Evolutionary conservation across 2,113 vertebrate genomes (phyloP).

Genomic region (Electrona antarctica): DNA sequence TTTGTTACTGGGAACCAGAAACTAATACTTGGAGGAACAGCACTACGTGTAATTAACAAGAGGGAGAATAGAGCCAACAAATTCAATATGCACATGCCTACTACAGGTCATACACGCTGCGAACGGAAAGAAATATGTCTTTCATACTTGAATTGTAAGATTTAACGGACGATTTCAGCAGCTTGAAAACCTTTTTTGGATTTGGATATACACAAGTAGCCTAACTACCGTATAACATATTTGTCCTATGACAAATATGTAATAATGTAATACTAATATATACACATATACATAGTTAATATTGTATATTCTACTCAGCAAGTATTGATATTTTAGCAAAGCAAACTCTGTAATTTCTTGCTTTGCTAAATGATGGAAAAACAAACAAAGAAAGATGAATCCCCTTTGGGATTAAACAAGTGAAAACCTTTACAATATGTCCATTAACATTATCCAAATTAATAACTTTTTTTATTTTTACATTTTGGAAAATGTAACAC

Average conservation of each 20-base stretch:
- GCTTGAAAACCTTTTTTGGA: background rate
- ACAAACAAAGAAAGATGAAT: too few species aligned
- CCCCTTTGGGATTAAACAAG: too few species aligned
- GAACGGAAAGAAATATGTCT: background rate
- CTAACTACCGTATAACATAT: background rate
- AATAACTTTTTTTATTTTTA: too few species aligned
- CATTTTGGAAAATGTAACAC: too few species aligned
- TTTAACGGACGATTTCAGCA: slow-evolving; percentile 8
- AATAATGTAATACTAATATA: background rate
- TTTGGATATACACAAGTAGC: background rate
- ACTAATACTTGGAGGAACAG: slow-evolving; percentile 54
- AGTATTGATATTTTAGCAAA: too few species aligned
- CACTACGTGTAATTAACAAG: slow-evolving; percentile 63
- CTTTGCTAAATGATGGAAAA: too few species aligned
- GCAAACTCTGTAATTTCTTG: too few species aligned
- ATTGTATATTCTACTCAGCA: background rate
- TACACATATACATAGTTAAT: background rate
- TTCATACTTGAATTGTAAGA: background rate
- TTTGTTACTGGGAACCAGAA: slow-evolving; percentile 60
- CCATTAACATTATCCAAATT: too few species aligned
- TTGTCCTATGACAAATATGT: background rate
- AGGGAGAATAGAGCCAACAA: slow-evolving; percentile 3
- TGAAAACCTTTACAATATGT: too few species aligned
- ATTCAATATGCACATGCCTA: background rate
- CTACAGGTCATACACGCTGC: background rate